Evolutionary conservation across 1,140 invertebrate species (phyloP).

Genomic region (Myzus persicae): DNA sequence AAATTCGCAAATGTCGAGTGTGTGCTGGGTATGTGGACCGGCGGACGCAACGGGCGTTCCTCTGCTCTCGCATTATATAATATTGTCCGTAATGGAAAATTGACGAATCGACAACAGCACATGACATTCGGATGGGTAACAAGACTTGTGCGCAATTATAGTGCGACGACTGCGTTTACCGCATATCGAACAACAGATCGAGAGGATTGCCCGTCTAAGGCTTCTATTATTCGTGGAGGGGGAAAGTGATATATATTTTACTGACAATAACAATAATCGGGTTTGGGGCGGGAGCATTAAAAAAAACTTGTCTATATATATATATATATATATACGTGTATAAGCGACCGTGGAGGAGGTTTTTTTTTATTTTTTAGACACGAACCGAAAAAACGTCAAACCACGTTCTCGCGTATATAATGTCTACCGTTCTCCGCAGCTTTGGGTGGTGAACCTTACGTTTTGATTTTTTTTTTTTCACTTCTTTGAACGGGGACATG

Average conservation of each 20-base stretch:
- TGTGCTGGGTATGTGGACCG: too few relatives aligned
- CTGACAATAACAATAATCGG: background rate
- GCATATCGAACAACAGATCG: background rate
- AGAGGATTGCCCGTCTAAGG: background rate
- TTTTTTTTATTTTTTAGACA: background rate
- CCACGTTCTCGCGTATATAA: background rate
- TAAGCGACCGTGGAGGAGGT: background rate
- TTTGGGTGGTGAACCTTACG: background rate
- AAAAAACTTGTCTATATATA: background rate
- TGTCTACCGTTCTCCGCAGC: background rate
- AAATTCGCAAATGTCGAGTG: too few relatives aligned
- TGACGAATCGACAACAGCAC: too few relatives aligned
- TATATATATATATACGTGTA: too few relatives aligned
- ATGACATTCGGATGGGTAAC: too few relatives aligned
- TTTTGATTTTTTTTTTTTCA: conserved; percentile 1
- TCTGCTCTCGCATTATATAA: too few relatives aligned
- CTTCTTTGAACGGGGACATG: background rate
- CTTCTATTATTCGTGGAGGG: background rate
- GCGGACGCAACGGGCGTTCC: too few relatives aligned
- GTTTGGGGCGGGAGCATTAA: background rate
- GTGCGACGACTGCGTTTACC: background rate
- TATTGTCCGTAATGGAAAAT: too few relatives aligned
- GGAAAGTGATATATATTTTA: background rate
- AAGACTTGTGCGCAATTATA: background rate
- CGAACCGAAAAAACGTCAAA: background rate